Evolutionary conservation across 2,888 invertebrate genomes (phyloP).

Genomic region (Trichogramma evanescens): DNA sequence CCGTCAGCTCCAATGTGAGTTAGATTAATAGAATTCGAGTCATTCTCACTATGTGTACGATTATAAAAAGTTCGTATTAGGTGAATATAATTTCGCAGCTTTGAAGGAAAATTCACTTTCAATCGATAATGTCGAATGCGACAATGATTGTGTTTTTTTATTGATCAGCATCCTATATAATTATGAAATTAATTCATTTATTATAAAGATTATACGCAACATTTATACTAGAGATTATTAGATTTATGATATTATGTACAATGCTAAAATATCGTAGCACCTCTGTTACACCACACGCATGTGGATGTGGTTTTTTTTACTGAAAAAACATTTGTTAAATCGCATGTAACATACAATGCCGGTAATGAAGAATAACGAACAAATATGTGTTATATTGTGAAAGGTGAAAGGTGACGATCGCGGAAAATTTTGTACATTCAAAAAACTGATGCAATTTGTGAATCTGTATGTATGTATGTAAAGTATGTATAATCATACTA

Average conservation of each 20-base stretch:
- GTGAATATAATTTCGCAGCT: slow-evolving; percentile 10
- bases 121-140: slow-evolving; percentile 16
- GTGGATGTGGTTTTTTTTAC: slow-evolving; percentile 45
- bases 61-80: slow-evolving; percentile 14
- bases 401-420: slow-evolving; percentile 22
- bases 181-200: slow-evolving; percentile 35
- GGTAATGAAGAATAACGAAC: slow-evolving; percentile 17
- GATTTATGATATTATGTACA: slow-evolving; percentile 42
- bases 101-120: too few relatives aligned
- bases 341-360: slow-evolving; percentile 41
- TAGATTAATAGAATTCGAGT: slow-evolving; percentile 1
- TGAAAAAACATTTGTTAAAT: slow-evolving; percentile 42
- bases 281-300: slow-evolving; percentile 43
- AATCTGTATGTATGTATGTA: slow-evolving; percentile 25
- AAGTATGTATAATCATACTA: slow-evolving; percentile 35
- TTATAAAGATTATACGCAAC: slow-evolving; percentile 35
- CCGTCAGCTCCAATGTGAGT: too few relatives aligned
- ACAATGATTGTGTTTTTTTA: background rate
- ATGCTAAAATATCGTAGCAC: slow-evolving; percentile 40
- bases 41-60: slow-evolving; percentile 9
- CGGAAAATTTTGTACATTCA: slow-evolving; percentile 38
- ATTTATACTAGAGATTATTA: slow-evolving; percentile 44
- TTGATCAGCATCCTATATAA: slow-evolving; percentile 32
- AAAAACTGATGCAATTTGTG: slow-evolving; percentile 29
- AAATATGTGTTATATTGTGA: slow-evolving; percentile 39